Base-by-base conservation (phyloP, 2,113 vertebrate genomes). In the Xenopus laevis region DNA sequence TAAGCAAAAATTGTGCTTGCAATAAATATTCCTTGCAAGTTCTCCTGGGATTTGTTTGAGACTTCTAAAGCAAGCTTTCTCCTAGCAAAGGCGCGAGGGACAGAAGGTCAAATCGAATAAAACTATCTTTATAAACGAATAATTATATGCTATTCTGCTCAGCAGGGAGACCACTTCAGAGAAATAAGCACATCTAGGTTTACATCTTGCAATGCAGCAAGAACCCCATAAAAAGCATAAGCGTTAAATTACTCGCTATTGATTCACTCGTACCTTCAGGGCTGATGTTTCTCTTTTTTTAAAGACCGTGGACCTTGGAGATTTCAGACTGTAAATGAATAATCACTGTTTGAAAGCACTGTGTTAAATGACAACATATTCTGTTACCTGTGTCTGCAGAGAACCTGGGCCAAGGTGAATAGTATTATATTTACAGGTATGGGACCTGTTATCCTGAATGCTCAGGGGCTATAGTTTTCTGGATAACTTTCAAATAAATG, bases 181-280 rank as follows among this genome's bases (percentile, higher is more conserved):
- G 59, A 74, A 74, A 74, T 68, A 68, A 68, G 65, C 65, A 68
- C 72, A 55, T 55, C 23, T 74, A 60, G 65, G 72, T 68, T 74
- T 74, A 74, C 72, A 74, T 68, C 46, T 74, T 74, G 71, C 71
- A 74, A 59, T 15, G 46, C 20, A 12, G 55, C 60, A 16, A 68
- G 57, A 68, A 60, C 40, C 72, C 64, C 72, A 68, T 74, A 74
- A 74, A 74, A 74, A 60, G 44, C 72, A 74, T 62, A 68, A 74
- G 53, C 65, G 72, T 74, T 74, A 74, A 74, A 74, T 74, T 68
- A 74, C 72, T 74, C 60, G 45, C 65, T 74, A 74, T 68, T 74
- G 65, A 74, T 74, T 74, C 57, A 74, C 65, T 74, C 65, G 50
- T 74, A 68, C 57, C 72, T 74, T 68, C 57, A 74, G 72, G 72